Percentiles rank a stretch among this genome's conserved stretches.
phyloP scores from a whole-genome alignment of 2,888 invertebrate species.

The Mystacides longicornis region DNA sequence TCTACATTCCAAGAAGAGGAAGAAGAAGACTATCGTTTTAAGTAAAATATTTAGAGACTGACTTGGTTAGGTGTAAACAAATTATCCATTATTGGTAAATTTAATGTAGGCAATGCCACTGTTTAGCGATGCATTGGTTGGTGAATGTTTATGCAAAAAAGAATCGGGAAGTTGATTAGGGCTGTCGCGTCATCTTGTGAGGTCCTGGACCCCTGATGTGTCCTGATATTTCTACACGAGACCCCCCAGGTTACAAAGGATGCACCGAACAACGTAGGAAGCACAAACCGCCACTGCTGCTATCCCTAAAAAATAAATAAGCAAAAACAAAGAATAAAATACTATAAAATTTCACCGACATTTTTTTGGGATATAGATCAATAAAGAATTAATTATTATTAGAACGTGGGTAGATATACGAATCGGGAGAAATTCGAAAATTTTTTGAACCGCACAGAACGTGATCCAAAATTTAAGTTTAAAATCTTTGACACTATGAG shows the following conservation, averaged over 20 bases:
- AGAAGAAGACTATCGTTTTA: no score
- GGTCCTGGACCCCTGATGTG: constrained; percentile 1
- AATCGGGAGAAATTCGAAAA: not conserved
- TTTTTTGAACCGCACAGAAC: not conserved
- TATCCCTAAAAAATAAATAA: not conserved
- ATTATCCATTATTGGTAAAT: no score
- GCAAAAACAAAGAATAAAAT: not conserved
- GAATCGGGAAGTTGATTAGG: constrained; percentile 1
- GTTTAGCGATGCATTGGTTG: no score
- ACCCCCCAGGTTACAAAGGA: constrained; percentile 2
- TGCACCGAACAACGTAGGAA: not conserved
- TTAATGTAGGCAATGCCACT: no score
- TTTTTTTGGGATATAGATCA: not conserved
- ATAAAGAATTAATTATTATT: constrained; percentile 2
- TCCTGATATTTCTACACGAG: not conserved
- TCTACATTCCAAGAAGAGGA: no score
- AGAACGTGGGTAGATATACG: no score
- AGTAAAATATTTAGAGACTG: no score
- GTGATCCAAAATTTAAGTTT: not conserved
- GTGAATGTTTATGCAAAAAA: not conserved
- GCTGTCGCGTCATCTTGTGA: not conserved
- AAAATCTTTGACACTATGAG: not conserved
- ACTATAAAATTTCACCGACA: not conserved
- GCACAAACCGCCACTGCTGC: not conserved
- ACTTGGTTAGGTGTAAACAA: no score